A percentile compares a stretch with the other conserved stretches of the same genome.
These are phyloP conservation scores for Phyllostomus hastatus DNA, from an alignment of 2,113 vertebrate species.

Conservation along the genomic window DNA sequence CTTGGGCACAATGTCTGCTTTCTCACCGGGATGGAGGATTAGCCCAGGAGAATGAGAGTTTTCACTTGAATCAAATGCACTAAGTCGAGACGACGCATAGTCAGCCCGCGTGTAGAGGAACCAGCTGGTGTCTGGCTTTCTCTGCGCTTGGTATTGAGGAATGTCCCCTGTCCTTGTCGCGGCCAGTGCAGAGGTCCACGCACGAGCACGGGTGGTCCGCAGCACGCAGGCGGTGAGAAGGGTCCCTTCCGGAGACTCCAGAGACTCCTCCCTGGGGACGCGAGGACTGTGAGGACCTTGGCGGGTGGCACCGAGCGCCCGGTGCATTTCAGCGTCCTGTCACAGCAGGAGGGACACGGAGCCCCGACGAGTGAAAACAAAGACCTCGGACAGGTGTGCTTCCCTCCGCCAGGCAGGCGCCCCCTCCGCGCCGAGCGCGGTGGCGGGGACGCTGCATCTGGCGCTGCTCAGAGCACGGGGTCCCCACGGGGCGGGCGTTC, in stretches of 20 bases:
- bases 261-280: constrained; percentile 61
- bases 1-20: not conserved
- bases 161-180: no score
- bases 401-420: constrained; percentile 27
- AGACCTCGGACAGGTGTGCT: constrained; percentile 55
- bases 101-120: not conserved
- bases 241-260: no score
- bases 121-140: not conserved
- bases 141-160: not conserved
- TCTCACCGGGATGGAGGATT: not conserved
- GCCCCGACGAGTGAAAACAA: constrained; percentile 75
- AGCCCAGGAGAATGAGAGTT: not conserved
- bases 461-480: no score
- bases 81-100: not conserved
- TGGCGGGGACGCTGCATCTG: no score
- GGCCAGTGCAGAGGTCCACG: no score
- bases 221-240: no score
- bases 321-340: constrained; percentile 12
- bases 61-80: not conserved
- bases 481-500: not conserved
- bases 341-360: constrained; percentile 71
- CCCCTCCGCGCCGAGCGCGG: not conserved
- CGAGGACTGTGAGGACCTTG: constrained; percentile 73
- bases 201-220: no score
- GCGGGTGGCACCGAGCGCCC: constrained; percentile 32